These are phyloP conservation scores for Amblyornis subalaris DNA, from an alignment of 2,113 vertebrate species.

Conservation along the genomic window DNA sequence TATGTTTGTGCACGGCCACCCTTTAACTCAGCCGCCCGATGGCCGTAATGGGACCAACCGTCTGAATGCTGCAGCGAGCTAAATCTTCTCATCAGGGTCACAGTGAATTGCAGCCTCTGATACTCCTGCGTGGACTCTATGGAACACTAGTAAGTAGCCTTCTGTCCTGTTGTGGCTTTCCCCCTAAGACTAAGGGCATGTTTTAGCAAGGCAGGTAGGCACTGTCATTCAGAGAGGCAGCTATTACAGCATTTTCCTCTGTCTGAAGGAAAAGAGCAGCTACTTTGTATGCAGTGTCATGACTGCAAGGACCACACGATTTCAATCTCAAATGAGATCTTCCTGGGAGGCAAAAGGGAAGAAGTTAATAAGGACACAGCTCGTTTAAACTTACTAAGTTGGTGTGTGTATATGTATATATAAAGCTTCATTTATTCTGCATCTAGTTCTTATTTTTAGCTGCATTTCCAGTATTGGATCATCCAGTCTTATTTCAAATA, in stretches of 20 bases:
- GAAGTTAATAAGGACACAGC: not conserved
- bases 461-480: not conserved
- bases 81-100: not conserved
- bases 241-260: not conserved
- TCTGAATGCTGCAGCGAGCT: constrained; percentile 40
- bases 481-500: not conserved
- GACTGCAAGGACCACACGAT: not conserved
- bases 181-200: not conserved
- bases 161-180: not conserved
- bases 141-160: constrained; percentile 68
- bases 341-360: not conserved
- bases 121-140: constrained; percentile 4
- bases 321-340: constrained; percentile 10
- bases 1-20: constrained; percentile 72
- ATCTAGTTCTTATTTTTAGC: not conserved
- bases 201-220: constrained; percentile 6
- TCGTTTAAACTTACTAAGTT: not conserved
- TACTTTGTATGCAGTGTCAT: constrained; percentile 49
- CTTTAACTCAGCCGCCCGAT: constrained; percentile 59
- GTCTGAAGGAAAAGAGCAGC: constrained; percentile 3
- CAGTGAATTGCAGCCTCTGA: not conserved
- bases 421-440: not conserved
- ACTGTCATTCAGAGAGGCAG: not conserved
- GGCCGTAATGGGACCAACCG: constrained; percentile 61
- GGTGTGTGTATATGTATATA: too few species aligned